Conservation (phyloP, 2,888 invertebrate species). For the Hesperia comma region DNA sequence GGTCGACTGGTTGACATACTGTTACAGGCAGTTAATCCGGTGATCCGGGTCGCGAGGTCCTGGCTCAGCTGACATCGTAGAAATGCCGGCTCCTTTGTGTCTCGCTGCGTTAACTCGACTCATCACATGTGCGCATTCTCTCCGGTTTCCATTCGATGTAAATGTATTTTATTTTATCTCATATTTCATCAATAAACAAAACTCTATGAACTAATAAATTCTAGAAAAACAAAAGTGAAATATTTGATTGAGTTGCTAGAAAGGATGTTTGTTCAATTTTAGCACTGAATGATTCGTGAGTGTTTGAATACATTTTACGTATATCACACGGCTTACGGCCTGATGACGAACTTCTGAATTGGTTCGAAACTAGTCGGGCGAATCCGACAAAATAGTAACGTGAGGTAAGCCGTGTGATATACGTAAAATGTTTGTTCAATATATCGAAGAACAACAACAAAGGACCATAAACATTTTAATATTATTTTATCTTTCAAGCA, state of each 20-base stretch:
- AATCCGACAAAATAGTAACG: no score
- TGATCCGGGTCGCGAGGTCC: slow-evolving; percentile 71
- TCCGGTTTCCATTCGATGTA: slow-evolving; percentile 6
- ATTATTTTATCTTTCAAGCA: slow-evolving; percentile 39
- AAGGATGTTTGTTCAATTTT: slow-evolving; percentile 26
- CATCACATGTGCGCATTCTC: slow-evolving; percentile 56
- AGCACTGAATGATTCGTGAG: no score
- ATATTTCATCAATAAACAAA: slow-evolving; percentile 23
- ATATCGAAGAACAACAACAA: slow-evolving; percentile 23
- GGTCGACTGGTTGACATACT: slow-evolving; percentile 71
- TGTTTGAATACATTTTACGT: no score
- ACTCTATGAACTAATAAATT: slow-evolving; percentile 9
- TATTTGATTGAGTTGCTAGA: slow-evolving; percentile 21
- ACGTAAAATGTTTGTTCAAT: slow-evolving; percentile 30
- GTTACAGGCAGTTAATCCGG: slow-evolving; percentile 79
- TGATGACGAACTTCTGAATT: no score
- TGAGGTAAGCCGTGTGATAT: no score
- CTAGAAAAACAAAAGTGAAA: slow-evolving; percentile 23
- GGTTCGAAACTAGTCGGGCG: no score
- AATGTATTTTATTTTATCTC: slow-evolving; percentile 4
- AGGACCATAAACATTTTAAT: slow-evolving; percentile 27
- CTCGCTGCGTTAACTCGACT: slow-evolving; percentile 61
- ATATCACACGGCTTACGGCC: no score
- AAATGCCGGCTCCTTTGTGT: slow-evolving; percentile 60
- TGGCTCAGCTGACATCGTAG: slow-evolving; percentile 64